A percentile compares a stretch with the other conserved stretches of the same genome.
Conservation (phyloP, 2,797 vertebrate genomes). For the Mus spretus region DNA sequence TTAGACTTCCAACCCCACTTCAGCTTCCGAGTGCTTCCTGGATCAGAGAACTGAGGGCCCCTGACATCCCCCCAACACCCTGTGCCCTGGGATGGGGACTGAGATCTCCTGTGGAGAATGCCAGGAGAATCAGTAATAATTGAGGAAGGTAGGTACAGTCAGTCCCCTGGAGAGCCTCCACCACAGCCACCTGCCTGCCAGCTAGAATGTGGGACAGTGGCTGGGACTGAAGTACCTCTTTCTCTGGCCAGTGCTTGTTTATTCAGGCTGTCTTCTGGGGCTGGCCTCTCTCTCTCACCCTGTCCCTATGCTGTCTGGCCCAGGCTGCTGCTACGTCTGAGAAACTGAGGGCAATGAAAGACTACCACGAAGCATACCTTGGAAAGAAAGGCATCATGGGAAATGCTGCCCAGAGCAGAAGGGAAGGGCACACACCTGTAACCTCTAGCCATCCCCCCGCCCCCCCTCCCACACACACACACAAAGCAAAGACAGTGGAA, state of each 20-base stretch:
- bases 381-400: conserved; percentile 1
- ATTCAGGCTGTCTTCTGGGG: conserved; percentile 53
- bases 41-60: neutral
- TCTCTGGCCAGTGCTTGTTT: conserved; percentile 56
- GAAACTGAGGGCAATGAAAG: conserved; percentile 60
- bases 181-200: neutral
- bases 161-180: neutral
- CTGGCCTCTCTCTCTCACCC: neutral
- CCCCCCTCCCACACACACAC: neutral
- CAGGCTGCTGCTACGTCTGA: conserved; percentile 25
- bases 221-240: conserved; percentile 19
- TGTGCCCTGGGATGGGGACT: neutral
- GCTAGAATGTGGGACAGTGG: neutral
- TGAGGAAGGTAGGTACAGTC: neutral
- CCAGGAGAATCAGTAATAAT: neutral
- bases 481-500: neutral
- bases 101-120: neutral
- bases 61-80: neutral
- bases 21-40: neutral
- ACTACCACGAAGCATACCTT: neutral
- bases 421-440: neutral
- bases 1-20: neutral
- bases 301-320: neutral
- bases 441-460: too few relatives aligned
- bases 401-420: neutral